Base-by-base conservation (phyloP, 2,888 invertebrate genomes). In the Euspilapteryx auroguttella region DNA sequence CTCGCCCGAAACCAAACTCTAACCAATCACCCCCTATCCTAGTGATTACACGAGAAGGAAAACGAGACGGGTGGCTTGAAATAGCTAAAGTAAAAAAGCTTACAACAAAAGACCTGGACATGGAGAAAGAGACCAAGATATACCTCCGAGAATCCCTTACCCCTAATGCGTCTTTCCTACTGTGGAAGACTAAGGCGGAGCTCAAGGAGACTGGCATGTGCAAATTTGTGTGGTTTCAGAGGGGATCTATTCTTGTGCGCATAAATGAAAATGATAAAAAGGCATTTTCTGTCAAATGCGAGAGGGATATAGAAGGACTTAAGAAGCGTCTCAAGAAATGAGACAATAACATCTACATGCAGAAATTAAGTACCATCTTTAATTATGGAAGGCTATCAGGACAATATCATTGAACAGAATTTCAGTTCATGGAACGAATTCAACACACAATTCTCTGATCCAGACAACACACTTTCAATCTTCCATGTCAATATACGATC, bases 181-280 rank as follows among this genome's bases (percentile, higher is more conserved):
- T 35, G 12, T 35, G 30, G 30, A 32, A 34, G 14, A 9, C 31
- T 2, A 34, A 34, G 14, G 17, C 4, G 1, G 32, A 32, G 14
- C 30, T 34, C 2, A 36, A 32, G 21, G 29, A 28, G 12, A 27
- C 21, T 9, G 7, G 14, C n/a, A 4, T 25, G 4, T 35, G 13
- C 10, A 29, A 32, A 14, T 36, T 25, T 17, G 22, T 37, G 11
- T 35, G 35, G 35, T 35, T 27, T 12, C 29, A 37, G 30, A 30
- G 33, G 7, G 32, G 37, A 3, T n/a, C 7, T 3, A 25, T 37
- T 2, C 6, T 35, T 10, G 28, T 14, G 6, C 24, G 35, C 1
- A 37, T 32, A 32, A 7, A 7, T 12, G 32, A 33, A 10, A 17
- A 30, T n/a, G 25, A 29, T 9, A 33, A 33, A 29, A 6, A 11